Conservation (phyloP, 2,113 vertebrate species). For the Myrmecophaga tridactyla region DNA sequence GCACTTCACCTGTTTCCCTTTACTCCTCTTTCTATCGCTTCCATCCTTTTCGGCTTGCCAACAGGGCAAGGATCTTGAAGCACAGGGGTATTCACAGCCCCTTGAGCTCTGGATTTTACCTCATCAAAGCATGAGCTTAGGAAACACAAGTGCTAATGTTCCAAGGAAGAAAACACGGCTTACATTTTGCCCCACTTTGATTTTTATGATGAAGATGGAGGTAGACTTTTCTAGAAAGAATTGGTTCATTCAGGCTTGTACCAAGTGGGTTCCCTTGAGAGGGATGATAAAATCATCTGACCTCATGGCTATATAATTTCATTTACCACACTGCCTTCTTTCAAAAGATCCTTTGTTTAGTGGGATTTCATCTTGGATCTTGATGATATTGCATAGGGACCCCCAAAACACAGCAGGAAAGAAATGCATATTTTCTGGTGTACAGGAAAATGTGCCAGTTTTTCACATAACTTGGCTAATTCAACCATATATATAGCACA, state of each 20-base stretch:
- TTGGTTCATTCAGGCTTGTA: not conserved
- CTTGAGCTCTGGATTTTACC: not conserved
- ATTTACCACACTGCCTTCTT: not conserved
- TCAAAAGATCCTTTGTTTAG: not conserved
- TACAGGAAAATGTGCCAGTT: not conserved
- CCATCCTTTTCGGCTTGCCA: not conserved
- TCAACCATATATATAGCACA: not conserved
- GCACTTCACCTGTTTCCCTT: not conserved
- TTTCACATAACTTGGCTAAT: not conserved
- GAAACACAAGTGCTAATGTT: not conserved
- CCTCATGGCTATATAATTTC: not conserved
- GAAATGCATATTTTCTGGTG: not conserved
- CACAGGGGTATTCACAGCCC: fast-evolving
- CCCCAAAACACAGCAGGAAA: not conserved
- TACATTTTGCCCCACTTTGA: not conserved
- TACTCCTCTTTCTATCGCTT: not conserved
- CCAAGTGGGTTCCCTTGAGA: not conserved
- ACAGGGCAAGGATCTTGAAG: fast-evolving
- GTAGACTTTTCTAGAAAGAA: not conserved
- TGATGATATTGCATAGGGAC: not conserved
- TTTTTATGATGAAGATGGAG: not conserved
- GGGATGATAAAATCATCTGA: not conserved
- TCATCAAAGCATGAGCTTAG: not conserved
- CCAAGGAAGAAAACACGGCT: not conserved
- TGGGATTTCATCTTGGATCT: not conserved